Percentiles rank a stretch among this genome's conserved stretches.
These are phyloP conservation scores for Aspidiotus rigidus DNA, from an alignment of 2,888 invertebrate species.

Conservation along the genomic window DNA sequence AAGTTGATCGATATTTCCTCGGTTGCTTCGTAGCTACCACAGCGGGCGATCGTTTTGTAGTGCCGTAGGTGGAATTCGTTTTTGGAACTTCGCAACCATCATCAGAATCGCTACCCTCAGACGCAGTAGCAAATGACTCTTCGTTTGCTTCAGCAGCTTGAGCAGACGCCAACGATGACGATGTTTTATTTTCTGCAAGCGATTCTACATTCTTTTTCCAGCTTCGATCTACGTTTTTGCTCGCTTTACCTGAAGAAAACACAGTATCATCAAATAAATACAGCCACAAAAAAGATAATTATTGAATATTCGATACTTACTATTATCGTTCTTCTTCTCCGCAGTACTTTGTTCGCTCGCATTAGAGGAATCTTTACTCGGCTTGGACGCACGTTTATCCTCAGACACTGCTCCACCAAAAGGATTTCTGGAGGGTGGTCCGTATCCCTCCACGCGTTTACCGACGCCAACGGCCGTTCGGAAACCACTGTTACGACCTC, in stretches of 20 bases:
- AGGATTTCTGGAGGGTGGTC: conserved; percentile 12
- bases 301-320: not conserved
- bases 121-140: conserved; percentile 25
- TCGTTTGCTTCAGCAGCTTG: conserved; percentile 26
- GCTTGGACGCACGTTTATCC: conserved; percentile 15
- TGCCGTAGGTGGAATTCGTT: not conserved
- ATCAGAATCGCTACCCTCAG: conserved; percentile 26
- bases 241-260: conserved; percentile 1
- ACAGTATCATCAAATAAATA: too few relatives aligned
- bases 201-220: conserved; percentile 13
- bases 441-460: conserved; percentile 28
- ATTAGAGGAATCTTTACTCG: not conserved
- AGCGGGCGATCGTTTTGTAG: conserved; percentile 16
- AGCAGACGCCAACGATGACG: conserved; percentile 20
- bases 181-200: conserved; percentile 14
- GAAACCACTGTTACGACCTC: conserved; percentile 21
- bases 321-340: conserved; percentile 9
- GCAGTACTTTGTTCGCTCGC: conserved; percentile 7
- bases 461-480: not conserved
- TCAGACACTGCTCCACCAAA: conserved; percentile 6
- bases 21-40: conserved; percentile 19
- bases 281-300: not conserved
- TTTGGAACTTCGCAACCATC: conserved; percentile 5
- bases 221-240: not conserved
- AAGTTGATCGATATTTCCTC: conserved; percentile 18